Evolutionary conservation across 2,888 invertebrate genomes (phyloP).

Genomic region (Clistopyga incitator): DNA sequence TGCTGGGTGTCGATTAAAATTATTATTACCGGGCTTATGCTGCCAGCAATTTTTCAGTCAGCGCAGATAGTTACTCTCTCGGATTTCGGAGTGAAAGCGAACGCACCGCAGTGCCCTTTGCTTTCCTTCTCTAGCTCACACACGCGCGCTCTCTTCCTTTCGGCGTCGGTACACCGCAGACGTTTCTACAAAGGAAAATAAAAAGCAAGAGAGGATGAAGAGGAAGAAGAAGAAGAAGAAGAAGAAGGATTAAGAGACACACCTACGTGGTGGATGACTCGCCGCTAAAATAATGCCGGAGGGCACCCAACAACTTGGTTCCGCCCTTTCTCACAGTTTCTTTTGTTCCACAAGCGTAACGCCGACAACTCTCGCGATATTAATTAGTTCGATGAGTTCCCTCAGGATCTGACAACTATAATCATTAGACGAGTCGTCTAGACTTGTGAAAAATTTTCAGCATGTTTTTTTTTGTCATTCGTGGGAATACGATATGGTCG

Average conservation of each 20-base stretch:
- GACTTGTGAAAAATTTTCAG: slow-evolving; percentile 24
- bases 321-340: neutral
- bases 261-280: slow-evolving; percentile 61
- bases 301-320: slow-evolving; percentile 2
- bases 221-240: slow-evolving; percentile 18
- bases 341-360: neutral
- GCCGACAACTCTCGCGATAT: neutral
- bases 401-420: neutral
- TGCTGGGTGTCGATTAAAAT: slow-evolving; percentile 78
- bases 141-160: slow-evolving; percentile 50
- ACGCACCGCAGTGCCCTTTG: slow-evolving; percentile 39
- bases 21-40: slow-evolving; percentile 74
- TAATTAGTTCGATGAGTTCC: neutral
- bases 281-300: slow-evolving; percentile 31
- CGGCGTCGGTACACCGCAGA: slow-evolving; percentile 56
- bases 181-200: slow-evolving; percentile 45
- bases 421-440: slow-evolving; percentile 15
- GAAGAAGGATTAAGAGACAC: slow-evolving; percentile 61
- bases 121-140: slow-evolving; percentile 23
- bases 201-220: neutral
- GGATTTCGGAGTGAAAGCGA: slow-evolving; percentile 57
- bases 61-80: slow-evolving; percentile 19
- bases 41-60: slow-evolving; percentile 74
- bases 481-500: neutral
- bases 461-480: slow-evolving; percentile 11